Percentiles rank a stretch among this genome's conserved stretches.
These are phyloP conservation scores for Nemopilema nomurai DNA, from an alignment of 30 jellyfish, hydroid and myxozoan genomes.

Conservation along the genomic window DNA sequence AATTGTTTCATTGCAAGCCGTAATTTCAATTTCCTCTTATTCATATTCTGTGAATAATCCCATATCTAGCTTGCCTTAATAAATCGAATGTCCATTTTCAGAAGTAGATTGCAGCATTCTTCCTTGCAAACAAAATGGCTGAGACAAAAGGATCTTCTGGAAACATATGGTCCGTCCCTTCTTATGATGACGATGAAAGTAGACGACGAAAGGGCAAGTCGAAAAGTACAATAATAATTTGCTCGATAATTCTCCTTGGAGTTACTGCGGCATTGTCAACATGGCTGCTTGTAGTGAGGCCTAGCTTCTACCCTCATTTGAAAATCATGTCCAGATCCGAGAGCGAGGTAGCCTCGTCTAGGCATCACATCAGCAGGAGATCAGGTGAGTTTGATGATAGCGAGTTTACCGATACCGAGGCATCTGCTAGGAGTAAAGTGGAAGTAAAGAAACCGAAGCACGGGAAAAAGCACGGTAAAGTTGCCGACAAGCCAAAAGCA, in stretches of 20 bases:
- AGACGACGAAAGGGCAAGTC: slow-evolving; percentile 44
- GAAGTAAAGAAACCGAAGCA: slow-evolving; percentile 3
- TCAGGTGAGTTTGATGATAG: slow-evolving; percentile 25
- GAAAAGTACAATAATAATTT: slow-evolving; percentile 60
- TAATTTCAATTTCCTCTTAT: too few relatives aligned
- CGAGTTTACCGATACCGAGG: slow-evolving; percentile 31
- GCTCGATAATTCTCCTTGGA: slow-evolving; percentile 75
- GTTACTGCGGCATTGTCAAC: slow-evolving; percentile 80
- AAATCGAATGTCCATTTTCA: too few relatives aligned
- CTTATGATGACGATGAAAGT: slow-evolving; percentile 1
- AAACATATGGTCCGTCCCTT: slow-evolving; percentile 52
- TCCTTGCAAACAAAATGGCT: slow-evolving; percentile 3
- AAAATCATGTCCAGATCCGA: slow-evolving; percentile 50
- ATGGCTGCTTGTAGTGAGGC: slow-evolving; percentile 91
- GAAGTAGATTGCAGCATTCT: not conserved
- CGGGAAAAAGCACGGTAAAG: slow-evolving; percentile 13
- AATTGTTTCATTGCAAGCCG: too few relatives aligned
- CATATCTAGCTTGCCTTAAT: too few relatives aligned
- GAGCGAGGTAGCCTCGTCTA: slow-evolving; percentile 4
- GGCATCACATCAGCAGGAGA: slow-evolving; percentile 47
- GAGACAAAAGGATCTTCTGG: not conserved
- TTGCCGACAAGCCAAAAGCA: not conserved
- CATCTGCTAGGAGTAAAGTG: slow-evolving; percentile 26
- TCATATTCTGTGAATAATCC: too few relatives aligned
- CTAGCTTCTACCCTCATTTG: slow-evolving; percentile 78